Conservation (phyloP, 2,888 invertebrate species). For the Suillia variegata region DNA sequence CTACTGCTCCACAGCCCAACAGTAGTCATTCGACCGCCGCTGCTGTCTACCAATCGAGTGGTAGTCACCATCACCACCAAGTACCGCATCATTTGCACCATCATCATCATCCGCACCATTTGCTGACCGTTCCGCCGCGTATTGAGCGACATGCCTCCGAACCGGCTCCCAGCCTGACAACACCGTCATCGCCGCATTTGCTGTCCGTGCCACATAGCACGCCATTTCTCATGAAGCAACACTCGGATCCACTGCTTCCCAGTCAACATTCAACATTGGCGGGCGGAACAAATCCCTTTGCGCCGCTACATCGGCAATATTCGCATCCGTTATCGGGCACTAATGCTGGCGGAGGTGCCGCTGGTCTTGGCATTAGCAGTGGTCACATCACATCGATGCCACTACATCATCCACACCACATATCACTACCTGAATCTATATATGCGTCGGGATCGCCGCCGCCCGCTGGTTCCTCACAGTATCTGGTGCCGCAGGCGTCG, state of each 20-base stretch:
- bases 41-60: too few relatives aligned
- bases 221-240: constrained; percentile 68
- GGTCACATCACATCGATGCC: constrained; percentile 37
- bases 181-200: constrained; percentile 65
- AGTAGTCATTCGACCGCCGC: constrained; percentile 13
- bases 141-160: constrained; percentile 68
- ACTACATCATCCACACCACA: constrained; percentile 56
- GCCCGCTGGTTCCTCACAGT: constrained; percentile 54
- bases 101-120: constrained; percentile 41
- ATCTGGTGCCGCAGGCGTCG: constrained; percentile 43
- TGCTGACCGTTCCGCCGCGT: constrained; percentile 63
- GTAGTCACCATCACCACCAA: constrained; percentile 34
- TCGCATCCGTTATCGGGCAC: constrained; percentile 62
- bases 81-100: constrained; percentile 29
- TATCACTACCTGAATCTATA: constrained; percentile 57
- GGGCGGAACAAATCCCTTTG: constrained; percentile 43
- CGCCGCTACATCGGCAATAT: constrained; percentile 63
- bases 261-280: constrained; percentile 63
- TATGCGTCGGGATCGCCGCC: constrained; percentile 55
- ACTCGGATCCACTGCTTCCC: constrained; percentile 70
- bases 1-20: constrained; percentile 2
- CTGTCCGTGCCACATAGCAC: constrained; percentile 66
- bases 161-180: constrained; percentile 64
- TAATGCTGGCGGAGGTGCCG: constrained; percentile 28
- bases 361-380: constrained; percentile 25